phyloP scores from a whole-genome alignment of 2,797 vertebrate genomes.

The Molothrus ater region DNA sequence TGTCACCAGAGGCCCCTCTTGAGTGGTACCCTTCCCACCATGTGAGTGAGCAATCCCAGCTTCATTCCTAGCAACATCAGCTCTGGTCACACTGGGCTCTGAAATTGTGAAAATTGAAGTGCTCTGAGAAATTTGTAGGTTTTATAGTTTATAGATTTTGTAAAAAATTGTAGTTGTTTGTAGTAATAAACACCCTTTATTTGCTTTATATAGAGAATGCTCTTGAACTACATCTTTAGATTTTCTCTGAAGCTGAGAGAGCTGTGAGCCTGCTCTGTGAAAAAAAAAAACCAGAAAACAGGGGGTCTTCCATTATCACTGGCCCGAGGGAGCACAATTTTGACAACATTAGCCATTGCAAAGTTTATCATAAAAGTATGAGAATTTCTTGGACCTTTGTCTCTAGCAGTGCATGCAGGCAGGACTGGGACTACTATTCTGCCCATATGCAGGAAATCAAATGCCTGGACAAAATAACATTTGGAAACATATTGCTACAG shows the following conservation, averaged over 20 bases:
- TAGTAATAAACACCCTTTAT: neutral
- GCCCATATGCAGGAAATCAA: neutral
- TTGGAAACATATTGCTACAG: neutral
- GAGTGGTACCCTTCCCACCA: neutral
- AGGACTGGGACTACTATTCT: neutral
- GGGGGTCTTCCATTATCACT: neutral
- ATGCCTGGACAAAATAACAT: neutral
- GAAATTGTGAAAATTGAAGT: neutral
- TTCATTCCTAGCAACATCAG: neutral
- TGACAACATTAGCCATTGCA: neutral
- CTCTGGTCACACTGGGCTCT: neutral
- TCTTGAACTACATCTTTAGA: neutral
- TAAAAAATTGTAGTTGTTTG: neutral
- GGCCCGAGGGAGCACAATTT: constrained; percentile 12
- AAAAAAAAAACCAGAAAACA: neutral
- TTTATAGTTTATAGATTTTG: neutral
- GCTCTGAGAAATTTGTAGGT: neutral
- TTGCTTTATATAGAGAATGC: neutral
- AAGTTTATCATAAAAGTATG: neutral
- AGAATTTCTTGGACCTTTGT: neutral
- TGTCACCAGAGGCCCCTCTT: neutral
- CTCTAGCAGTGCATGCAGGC: neutral
- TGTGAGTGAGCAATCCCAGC: accelerated
- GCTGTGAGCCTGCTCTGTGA: neutral
- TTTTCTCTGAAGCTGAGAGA: neutral